Evolutionary conservation across 2,113 vertebrate genomes (phyloP).

Genomic region (Psittacus erithacus): DNA sequence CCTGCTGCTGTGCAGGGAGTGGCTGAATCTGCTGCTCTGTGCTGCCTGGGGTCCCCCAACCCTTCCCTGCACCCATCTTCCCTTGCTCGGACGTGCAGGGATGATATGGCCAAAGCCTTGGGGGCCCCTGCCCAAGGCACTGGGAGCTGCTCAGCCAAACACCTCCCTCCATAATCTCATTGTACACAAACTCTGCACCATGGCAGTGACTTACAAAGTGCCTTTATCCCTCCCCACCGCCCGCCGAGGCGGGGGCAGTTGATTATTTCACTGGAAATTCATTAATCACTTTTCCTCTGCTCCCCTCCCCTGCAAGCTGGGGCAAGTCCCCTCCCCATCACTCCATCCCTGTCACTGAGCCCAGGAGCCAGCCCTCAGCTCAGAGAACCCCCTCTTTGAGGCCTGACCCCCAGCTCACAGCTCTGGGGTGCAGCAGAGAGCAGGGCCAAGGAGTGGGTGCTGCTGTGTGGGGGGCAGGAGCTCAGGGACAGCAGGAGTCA

Average conservation of each 20-base stretch:
- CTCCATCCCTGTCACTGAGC: background rate
- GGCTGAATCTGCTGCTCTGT: background rate
- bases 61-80: background rate
- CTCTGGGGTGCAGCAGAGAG: background rate
- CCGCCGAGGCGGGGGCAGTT: background rate
- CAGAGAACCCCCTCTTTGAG: background rate
- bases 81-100: background rate
- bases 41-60: background rate
- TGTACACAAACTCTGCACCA: background rate
- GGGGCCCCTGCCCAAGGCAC: rapidly evolving
- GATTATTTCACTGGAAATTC: background rate
- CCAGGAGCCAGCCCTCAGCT: background rate
- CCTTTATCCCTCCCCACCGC: background rate
- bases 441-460: background rate
- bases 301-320: background rate
- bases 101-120: rapidly evolving
- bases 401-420: background rate
- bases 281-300: background rate
- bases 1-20: background rate
- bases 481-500: background rate
- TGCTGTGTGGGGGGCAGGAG: background rate
- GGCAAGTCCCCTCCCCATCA: background rate
- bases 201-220: background rate
- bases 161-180: background rate
- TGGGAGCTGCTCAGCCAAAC: rapidly evolving